phyloP scores from a whole-genome alignment of 2,797 vertebrate genomes.

The Intellagama lesueurii region DNA sequence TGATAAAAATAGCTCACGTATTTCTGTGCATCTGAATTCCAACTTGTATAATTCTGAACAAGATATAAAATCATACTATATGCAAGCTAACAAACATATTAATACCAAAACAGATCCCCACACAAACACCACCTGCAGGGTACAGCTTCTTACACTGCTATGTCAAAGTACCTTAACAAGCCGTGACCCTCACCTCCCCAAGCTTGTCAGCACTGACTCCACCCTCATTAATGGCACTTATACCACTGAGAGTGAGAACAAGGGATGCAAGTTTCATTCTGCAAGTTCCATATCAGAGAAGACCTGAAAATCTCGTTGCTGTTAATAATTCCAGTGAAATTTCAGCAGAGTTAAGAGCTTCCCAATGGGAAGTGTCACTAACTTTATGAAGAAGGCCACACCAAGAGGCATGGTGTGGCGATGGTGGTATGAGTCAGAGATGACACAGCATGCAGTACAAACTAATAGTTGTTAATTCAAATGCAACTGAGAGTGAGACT shows the following conservation, averaged over 20 bases:
- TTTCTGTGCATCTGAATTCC: slow-evolving; percentile 26
- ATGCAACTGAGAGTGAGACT: neutral
- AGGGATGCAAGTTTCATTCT: neutral
- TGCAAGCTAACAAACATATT: slow-evolving; percentile 55
- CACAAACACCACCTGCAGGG: slow-evolving; percentile 35
- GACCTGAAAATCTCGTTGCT: neutral
- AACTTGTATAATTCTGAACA: neutral
- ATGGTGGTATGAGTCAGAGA: too few species aligned
- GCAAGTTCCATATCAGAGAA: neutral
- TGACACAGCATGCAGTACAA: neutral
- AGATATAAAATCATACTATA: slow-evolving; percentile 49
- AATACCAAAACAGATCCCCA: slow-evolving; percentile 54
- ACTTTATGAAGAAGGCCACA: neutral
- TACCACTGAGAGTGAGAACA: neutral
- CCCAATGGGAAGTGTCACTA: too few species aligned
- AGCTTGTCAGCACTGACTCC: neutral
- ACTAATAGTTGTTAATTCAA: neutral
- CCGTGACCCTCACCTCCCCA: too few species aligned
- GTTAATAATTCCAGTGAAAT: neutral
- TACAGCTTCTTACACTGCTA: slow-evolving; percentile 2
- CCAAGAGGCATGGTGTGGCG: neutral
- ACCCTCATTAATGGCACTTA: neutral
- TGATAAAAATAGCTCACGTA: slow-evolving; percentile 45
- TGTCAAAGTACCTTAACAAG: too few species aligned
- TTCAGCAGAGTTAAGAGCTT: too few species aligned